Conservation (phyloP, 2,113 vertebrate genomes). For the Colius striatus region DNA sequence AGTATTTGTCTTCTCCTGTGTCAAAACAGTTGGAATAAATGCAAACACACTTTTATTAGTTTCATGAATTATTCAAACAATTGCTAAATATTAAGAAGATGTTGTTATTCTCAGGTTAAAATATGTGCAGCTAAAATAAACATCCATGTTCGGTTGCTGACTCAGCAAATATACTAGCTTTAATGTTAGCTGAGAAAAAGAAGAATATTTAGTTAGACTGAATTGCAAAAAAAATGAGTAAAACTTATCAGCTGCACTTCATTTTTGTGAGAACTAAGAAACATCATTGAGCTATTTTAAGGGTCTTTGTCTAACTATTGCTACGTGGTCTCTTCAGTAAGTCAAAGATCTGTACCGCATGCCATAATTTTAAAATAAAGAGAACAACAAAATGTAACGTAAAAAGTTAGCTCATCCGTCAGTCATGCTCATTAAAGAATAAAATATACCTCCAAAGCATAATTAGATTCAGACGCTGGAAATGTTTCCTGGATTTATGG, state of each 20-base stretch:
- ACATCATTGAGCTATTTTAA: neutral
- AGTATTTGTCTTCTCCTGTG: neutral
- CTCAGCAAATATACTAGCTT: neutral
- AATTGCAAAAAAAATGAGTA: neutral
- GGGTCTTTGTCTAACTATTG: neutral
- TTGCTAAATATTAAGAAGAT: neutral
- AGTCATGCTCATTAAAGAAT: slow-evolving; percentile 44
- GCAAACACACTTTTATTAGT: neutral
- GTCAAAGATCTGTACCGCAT: neutral
- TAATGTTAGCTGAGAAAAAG: neutral
- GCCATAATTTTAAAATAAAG: slow-evolving; percentile 3
- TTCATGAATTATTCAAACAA: slow-evolving; percentile 12
- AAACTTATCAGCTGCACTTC: neutral
- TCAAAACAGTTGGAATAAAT: slow-evolving; percentile 23
- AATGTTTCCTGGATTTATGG: slow-evolving; percentile 49
- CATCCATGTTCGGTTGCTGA: neutral
- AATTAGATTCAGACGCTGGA: slow-evolving; percentile 57
- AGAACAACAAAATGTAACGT: slow-evolving; percentile 25
- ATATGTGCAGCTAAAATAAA: slow-evolving; percentile 16
- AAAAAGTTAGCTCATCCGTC: slow-evolving; percentile 51
- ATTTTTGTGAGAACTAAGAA: neutral
- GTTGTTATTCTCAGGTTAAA: neutral
- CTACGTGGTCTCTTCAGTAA: neutral
- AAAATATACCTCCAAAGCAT: slow-evolving; percentile 31
- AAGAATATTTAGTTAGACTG: neutral